Conservation (phyloP, 2,888 invertebrate genomes). For the Polymixis lichenea region DNA sequence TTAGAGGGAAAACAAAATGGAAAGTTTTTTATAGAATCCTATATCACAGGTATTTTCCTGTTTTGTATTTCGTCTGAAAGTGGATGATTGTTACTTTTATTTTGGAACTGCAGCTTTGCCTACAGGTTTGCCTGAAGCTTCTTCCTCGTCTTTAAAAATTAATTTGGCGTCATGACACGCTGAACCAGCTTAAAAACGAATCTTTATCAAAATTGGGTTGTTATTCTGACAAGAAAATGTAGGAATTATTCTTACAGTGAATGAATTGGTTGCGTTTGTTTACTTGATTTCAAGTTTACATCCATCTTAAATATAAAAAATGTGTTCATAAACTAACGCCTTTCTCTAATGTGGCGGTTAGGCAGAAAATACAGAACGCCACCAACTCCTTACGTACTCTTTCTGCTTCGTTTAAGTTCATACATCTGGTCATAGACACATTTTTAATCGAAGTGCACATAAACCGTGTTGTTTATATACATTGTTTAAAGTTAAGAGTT, state of each 20-base stretch:
- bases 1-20: conserved; percentile 41
- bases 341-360: no score
- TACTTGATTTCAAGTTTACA: not conserved
- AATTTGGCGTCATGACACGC: not conserved
- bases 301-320: not conserved
- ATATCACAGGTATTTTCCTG: conserved; percentile 28
- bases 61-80: conserved; percentile 6
- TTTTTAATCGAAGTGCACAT: no score
- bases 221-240: no score
- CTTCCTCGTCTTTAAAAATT: not conserved
- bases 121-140: not conserved
- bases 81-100: not conserved
- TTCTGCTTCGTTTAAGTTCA: no score
- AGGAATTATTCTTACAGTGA: not conserved
- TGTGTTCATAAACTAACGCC: no score
- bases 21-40: conserved; percentile 16
- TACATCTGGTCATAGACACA: no score
- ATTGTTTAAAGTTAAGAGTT: no score
- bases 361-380: no score
- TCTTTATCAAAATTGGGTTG: not conserved
- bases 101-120: no score
- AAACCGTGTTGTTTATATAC: no score
- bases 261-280: not conserved
- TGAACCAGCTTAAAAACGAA: not conserved
- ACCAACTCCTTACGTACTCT: no score